Base-by-base conservation (phyloP, 30 jellyfish, hydroid and myxozoan genomes). In the Morbakka virulenta region DNA sequence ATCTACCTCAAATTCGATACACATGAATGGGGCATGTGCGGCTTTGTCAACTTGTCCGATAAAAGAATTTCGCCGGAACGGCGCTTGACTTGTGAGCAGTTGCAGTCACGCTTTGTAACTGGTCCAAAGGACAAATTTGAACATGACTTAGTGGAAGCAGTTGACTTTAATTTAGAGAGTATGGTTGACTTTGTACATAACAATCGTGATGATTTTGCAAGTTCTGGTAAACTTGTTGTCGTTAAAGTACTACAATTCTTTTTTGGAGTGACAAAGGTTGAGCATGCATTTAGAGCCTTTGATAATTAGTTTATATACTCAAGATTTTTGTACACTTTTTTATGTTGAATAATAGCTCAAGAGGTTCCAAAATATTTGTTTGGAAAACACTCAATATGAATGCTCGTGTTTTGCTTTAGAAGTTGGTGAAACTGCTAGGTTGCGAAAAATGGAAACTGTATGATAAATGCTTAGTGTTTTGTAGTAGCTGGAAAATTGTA, bases 1-100 rank as follows among this genome's bases (percentile, higher is more conserved):
- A 84, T 86, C 14, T 86, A 86, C 83, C 35, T 86, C 87, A 86
- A 86, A 75, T 77, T 76, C 33, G 96, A 86, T 77, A 86, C 96
- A 2, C 96, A 86, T 33, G 96, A 86, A 52, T 86, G 96, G 96
- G 95, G 95, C 11, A 67, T 86, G 86, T 85, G 95, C 28, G 95
- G 95, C 6, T 85, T 86, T 70, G 87, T 86, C 14, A 87, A 86
- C 67, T 62, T 86, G 29, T 53, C 86, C 0, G 96, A 86, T 52
- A 33, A 27, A 50, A 70, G 96, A 30, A 86, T 86, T 20, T 90
- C 96, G n/a, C 91, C 91, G 9, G 91, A 86, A 48, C 27, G 96
- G 24, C 74, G 96, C 31, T 81, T 86, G 71, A 76, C 90, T 3
- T 69, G 71, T 74, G 62, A 47, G 23, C 87, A 69, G 70, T 62